These are phyloP conservation scores for Tipula confusa DNA, from an alignment of 2,888 invertebrate species.

Conservation along the genomic window DNA sequence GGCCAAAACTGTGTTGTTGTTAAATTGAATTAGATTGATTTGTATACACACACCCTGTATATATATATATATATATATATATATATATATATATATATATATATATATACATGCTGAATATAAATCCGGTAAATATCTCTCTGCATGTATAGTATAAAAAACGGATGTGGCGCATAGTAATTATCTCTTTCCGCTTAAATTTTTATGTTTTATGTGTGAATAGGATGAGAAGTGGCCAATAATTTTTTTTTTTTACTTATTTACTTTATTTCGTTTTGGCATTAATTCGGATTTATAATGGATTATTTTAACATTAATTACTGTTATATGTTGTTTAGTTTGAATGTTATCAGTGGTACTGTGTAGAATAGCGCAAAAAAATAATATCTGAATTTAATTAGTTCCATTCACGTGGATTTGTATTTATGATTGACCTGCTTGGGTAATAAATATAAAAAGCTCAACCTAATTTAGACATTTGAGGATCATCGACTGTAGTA, in stretches of 20 bases:
- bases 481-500: no score
- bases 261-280: background rate
- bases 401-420: background rate
- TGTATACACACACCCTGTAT: background rate
- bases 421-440: background rate
- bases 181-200: background rate
- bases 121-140: background rate
- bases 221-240: background rate
- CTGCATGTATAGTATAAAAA: background rate
- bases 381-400: background rate
- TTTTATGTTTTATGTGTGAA: background rate
- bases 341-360: background rate
- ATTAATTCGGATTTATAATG: conserved; percentile 1
- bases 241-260: background rate
- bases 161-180: background rate
- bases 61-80: no score
- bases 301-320: conserved; percentile 20
- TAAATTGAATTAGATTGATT: background rate
- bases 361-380: no score
- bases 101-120: background rate
- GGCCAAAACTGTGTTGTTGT: background rate
- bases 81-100: no score
- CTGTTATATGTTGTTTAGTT: background rate
- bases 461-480: no score
- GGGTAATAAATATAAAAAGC: no score